Conservation (phyloP, 2,888 invertebrate species). For the Tipula helvola region DNA sequence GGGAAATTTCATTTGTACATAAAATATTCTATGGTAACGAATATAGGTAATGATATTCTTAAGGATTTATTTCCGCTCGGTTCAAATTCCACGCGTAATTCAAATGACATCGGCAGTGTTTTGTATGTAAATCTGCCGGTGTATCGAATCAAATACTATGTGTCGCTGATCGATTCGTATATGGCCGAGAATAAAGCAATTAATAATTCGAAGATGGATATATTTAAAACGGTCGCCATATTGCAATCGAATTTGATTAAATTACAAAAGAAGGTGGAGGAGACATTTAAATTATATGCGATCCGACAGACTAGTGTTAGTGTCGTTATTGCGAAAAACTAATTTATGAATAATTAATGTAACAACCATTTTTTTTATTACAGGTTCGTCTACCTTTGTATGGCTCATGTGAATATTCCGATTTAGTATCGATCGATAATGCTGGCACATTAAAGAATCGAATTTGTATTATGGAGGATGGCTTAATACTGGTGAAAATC, state of each 20-base stretch:
- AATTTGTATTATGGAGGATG: background rate
- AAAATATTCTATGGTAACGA: background rate
- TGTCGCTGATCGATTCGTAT: background rate
- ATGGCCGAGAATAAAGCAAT: background rate
- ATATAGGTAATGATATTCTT: no score
- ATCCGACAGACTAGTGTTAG: background rate
- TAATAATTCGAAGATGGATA: background rate
- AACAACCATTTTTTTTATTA: background rate
- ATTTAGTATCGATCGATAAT: background rate
- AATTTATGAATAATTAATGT: background rate
- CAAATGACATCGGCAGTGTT: background rate
- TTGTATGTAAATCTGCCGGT: background rate
- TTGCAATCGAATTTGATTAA: background rate
- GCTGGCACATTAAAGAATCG: background rate
- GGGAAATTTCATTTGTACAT: slow-evolving; percentile 4
- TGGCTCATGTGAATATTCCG: background rate
- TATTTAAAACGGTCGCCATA: background rate
- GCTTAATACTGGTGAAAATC: background rate
- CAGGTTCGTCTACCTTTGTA: background rate
- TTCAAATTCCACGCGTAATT: background rate
- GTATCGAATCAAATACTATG: background rate
- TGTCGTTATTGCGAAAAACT: background rate
- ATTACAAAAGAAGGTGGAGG: background rate
- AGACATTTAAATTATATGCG: background rate
- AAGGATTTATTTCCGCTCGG: background rate